phyloP scores from a whole-genome alignment of 2,888 invertebrate species.

The Dynastes hyllus region DNA sequence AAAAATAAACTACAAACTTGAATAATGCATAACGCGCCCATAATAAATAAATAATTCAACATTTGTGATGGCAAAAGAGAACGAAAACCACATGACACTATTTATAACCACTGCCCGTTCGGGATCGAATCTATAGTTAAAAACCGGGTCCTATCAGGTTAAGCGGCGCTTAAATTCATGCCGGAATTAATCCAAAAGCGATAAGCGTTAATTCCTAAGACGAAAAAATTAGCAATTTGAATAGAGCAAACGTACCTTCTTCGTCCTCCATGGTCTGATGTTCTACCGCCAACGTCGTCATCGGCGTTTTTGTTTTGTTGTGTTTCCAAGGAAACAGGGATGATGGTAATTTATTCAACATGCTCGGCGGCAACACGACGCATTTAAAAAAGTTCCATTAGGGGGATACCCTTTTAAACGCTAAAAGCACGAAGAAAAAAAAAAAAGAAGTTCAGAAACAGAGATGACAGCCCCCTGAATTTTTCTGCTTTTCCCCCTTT shows the following conservation, averaged over 20 bases:
- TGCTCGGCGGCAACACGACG: neutral
- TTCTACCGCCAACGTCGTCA: slow-evolving; percentile 61
- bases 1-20: neutral
- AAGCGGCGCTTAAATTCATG: neutral
- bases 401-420: no score
- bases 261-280: slow-evolving; percentile 66
- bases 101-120: slow-evolving; percentile 13
- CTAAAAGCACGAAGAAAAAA: neutral
- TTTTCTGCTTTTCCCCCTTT: no score
- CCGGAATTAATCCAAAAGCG: neutral
- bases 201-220: neutral
- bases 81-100: slow-evolving; percentile 35
- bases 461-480: no score
- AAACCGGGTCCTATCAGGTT: slow-evolving; percentile 4
- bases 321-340: slow-evolving; percentile 69
- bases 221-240: neutral
- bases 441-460: neutral
- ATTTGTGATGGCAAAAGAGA: neutral
- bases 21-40: neutral
- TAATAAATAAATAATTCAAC: slow-evolving; percentile 13
- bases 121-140: neutral
- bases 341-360: slow-evolving; percentile 56
- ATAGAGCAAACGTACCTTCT: slow-evolving; percentile 58
- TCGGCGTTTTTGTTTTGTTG: slow-evolving; percentile 66
- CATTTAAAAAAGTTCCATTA: neutral